Base-by-base conservation (phyloP, 1,140 invertebrate species). In the Heliconius congener region DNA sequence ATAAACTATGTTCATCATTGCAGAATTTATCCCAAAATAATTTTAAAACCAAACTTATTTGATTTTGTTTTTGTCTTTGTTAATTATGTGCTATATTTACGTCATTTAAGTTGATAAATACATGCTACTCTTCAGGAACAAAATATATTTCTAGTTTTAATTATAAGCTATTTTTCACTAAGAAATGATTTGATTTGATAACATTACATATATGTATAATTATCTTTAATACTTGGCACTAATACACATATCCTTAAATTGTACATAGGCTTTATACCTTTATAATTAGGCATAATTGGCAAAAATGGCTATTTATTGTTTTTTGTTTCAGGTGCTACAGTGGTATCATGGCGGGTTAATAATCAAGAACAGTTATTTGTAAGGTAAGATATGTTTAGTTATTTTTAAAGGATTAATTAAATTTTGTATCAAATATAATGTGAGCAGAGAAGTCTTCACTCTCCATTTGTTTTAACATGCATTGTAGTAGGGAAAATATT, bases 321-420 rank as follows among this genome's bases (percentile, higher is more conserved):
- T 78, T 86, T 89, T 86, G 87, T 96, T 96, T 73, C 92, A 99
- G 98, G 98, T 93, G 98, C 98, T 77, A 99, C 98, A 77, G 97
- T 99, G 75, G 98, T 99, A 83, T 99, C 98, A 88, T 99, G 98
- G 98, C 95, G 98, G 87, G 98, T 98, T 46, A 98, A 98, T 93
- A 99, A 98, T 95, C 98, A 98, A 94, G 98, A 99, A 95, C 98
- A 98, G 90, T 96, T 99, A 90, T 99, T 99, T 96, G 97, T 99
- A 82, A 98, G 98, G 98, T 98, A 95, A 96, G 95, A 13, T 11
- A 30, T 66, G 27, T 66, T 13, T 66, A 30, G 60, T 30, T 2
- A 27, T 52, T 66, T 66, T 66, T 66, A 30, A 30, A 16, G 1
- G 8, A 16, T 66, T 66, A 2, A 16, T 30, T 18, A n/a, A 30